A percentile compares a stretch with the other conserved stretches of the same genome.
These are phyloP conservation scores for Marasmarcha lunaedactyla DNA, from an alignment of 2,888 invertebrate genomes.

Conservation along the genomic window DNA sequence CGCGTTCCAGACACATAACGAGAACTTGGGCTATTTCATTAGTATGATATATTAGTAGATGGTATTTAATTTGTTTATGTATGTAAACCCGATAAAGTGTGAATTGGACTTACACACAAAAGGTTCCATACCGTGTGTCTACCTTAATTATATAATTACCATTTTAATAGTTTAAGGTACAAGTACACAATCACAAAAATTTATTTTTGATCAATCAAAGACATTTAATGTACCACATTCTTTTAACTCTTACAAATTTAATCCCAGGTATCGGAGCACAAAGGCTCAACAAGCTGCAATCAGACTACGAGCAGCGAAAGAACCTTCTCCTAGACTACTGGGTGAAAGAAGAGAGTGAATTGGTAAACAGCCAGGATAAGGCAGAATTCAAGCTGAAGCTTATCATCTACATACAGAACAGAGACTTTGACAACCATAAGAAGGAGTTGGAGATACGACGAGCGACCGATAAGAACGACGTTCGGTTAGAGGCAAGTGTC, in stretches of 20 bases:
- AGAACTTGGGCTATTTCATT: constrained; percentile 76
- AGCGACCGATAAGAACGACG: constrained; percentile 49
- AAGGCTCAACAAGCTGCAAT: constrained; percentile 66
- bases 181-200: too few species aligned
- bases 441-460: constrained; percentile 32
- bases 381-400: constrained; percentile 70
- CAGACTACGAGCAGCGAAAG: constrained; percentile 69
- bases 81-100: too few species aligned
- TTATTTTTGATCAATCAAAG: too few species aligned
- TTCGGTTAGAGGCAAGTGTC: constrained; percentile 51
- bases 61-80: too few species aligned
- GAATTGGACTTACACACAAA: too few species aligned
- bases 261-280: constrained; percentile 66
- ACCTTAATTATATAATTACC: too few species aligned
- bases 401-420: constrained; percentile 70
- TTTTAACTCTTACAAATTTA: too few species aligned
- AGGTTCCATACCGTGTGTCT: too few species aligned
- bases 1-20: constrained; percentile 79
- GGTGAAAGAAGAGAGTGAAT: constrained; percentile 65
- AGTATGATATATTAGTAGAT: constrained; percentile 69
- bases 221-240: too few species aligned
- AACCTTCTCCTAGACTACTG: constrained; percentile 60
- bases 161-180: too few species aligned
- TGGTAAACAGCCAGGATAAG: constrained; percentile 58
- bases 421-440: constrained; percentile 36